These are phyloP conservation scores for Xenopus borealis DNA, from an alignment of 2,113 vertebrate genomes.

Conservation along the genomic window DNA sequence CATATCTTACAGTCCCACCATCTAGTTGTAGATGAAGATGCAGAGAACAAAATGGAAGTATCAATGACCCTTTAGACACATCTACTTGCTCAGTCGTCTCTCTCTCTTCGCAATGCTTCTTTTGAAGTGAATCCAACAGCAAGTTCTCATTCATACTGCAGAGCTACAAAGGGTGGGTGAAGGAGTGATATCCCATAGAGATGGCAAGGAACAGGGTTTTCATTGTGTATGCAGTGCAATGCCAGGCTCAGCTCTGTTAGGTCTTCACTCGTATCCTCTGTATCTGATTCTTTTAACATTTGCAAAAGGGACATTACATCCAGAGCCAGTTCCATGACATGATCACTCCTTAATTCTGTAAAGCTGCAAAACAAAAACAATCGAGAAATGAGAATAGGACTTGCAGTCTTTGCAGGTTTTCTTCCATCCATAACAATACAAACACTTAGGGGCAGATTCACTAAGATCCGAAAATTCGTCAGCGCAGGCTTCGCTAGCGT, in stretches of 20 bases:
- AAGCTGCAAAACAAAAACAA: constrained; percentile 53
- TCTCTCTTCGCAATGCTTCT: too few relatives aligned
- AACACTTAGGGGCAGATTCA: too few relatives aligned
- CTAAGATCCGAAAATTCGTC: too few relatives aligned
- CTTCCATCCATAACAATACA: too few relatives aligned
- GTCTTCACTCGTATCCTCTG: neutral
- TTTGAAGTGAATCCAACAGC: too few relatives aligned
- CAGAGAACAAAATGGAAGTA: too few relatives aligned
- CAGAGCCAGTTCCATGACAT: constrained; percentile 58
- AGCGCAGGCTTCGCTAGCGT: too few relatives aligned
- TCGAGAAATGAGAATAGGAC: neutral
- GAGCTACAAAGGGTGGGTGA: constrained; percentile 66
- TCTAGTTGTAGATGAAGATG: too few relatives aligned
- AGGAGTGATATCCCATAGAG: constrained; percentile 54
- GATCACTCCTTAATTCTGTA: constrained; percentile 47
- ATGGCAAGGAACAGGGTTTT: constrained; percentile 54
- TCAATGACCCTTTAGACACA: too few relatives aligned
- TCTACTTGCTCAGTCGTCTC: too few relatives aligned
- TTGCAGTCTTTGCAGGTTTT: neutral
- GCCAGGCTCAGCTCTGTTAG: constrained; percentile 58
- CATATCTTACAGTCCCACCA: too few relatives aligned
- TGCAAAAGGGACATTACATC: constrained; percentile 67
- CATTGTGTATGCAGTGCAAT: constrained; percentile 59
- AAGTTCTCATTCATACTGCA: constrained; percentile 59
- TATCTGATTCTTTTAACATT: constrained; percentile 51